Base-by-base conservation (phyloP, 2,888 invertebrate genomes). In the Clistopyga incitator region DNA sequence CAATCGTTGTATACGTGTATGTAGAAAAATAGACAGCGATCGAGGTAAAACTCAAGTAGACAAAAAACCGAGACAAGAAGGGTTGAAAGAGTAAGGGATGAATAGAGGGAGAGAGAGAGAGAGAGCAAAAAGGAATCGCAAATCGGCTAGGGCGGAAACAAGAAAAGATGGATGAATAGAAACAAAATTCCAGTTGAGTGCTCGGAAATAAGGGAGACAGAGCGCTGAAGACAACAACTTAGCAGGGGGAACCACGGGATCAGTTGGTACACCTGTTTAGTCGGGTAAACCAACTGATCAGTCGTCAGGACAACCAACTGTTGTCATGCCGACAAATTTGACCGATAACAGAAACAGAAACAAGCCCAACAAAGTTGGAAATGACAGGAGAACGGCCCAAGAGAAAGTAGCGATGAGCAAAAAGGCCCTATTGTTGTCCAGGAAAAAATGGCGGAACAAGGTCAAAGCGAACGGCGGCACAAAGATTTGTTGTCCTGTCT, bases 1-100 rank as follows among this genome's bases (percentile, higher is more conserved):
- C 20, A 11, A 3, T 38, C 3, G 6, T 8, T 38, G 10, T 38
- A 38, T 38, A 10, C 10, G 10, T 38, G 6, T 38, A 38, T 38
- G 38, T 38, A 34, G n/a, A 6, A 18, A 18, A 61, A 61, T 13
- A n/a, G 61, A 18, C n/a, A 34, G 34, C 18, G 65, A 65, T 42
- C 42, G 65, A 45, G 15, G n/a, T 13, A 42, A 45, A 65, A 65
- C 11, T 65, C 42, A 18, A 18, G 65, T 65, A 23, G 23, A 65
- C 42, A 23, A 42, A 65, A 45, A 65, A 65, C 18, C 18, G 38
- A 64, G 18, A 18, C 20, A 42, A 45, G 23, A 45, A 45, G 1
- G 20, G 11, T 42, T 2, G n/a, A 64, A 42, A 42, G 11, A 67
- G 20, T 65, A 18, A 65, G 13, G 20, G 20, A 13, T 23, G 23